Evolutionary conservation across 1,140 invertebrate species (phyloP).

Genomic region (Drosophila ogumai): DNA sequence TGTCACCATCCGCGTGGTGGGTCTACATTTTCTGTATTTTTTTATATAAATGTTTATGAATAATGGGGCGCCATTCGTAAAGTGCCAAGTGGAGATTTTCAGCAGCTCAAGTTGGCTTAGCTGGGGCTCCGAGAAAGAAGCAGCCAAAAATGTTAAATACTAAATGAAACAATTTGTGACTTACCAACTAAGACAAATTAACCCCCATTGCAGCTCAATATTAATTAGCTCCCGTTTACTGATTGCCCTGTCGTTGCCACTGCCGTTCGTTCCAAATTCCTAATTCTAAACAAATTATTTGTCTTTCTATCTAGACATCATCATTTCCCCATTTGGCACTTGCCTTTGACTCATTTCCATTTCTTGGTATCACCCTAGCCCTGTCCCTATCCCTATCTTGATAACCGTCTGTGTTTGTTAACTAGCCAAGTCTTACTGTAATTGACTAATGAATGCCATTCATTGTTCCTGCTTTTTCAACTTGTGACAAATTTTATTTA

Average conservation of each 20-base stretch:
- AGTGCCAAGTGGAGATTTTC: slow-evolving; percentile 48
- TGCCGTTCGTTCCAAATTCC: slow-evolving; percentile 15
- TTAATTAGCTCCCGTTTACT: slow-evolving; percentile 42
- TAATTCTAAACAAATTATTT: slow-evolving; percentile 39
- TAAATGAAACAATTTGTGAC: slow-evolving; percentile 73
- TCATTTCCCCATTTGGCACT: slow-evolving; percentile 27
- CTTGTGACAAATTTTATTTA: slow-evolving; percentile 64
- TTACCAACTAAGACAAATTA: slow-evolving; percentile 76
- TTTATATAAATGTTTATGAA: slow-evolving; percentile 39
- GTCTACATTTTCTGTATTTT: slow-evolving; percentile 4
- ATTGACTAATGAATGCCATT: slow-evolving; percentile 70
- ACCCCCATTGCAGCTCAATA: slow-evolving; percentile 53
- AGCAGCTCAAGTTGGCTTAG: slow-evolving; percentile 51
- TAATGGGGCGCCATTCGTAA: slow-evolving; percentile 72
- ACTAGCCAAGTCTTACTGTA: slow-evolving; percentile 62
- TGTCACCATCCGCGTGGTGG: slow-evolving; percentile 38
- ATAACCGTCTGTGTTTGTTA: slow-evolving; percentile 34
- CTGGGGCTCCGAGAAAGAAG: not conserved
- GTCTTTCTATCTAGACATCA: slow-evolving; percentile 43
- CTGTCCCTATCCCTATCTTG: slow-evolving; percentile 21
- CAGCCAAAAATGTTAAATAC: slow-evolving; percentile 19
- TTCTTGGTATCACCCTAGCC: slow-evolving; percentile 13
- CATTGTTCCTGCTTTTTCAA: slow-evolving; percentile 51
- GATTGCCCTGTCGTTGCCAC: slow-evolving; percentile 25
- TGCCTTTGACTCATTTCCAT: slow-evolving; percentile 64